Percentiles rank a stretch among this genome's conserved stretches.
phyloP scores from a whole-genome alignment of 2,888 invertebrate species.

The Pammene aurita region DNA sequence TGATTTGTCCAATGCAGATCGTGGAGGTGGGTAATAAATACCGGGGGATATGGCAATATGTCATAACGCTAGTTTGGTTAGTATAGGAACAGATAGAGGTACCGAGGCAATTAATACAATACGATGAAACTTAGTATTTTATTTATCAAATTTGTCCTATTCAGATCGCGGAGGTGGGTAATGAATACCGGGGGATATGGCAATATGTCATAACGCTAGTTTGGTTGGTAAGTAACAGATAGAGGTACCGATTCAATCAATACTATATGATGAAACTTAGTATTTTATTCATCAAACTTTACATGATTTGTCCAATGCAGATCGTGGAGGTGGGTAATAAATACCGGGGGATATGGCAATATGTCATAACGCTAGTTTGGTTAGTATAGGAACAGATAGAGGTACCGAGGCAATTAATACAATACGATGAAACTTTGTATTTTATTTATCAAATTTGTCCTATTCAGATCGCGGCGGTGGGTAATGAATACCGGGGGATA shows the following conservation, averaged over 20 bases:
- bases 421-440: conserved; percentile 57
- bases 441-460: conserved; percentile 63
- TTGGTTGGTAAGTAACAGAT: neutral
- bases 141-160: conserved; percentile 65
- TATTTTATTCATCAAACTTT: too few relatives aligned
- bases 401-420: too few relatives aligned
- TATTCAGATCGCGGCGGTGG: conserved; percentile 56
- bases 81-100: conserved; percentile 29
- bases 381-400: conserved; percentile 31
- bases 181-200: conserved; percentile 24
- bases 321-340: too few relatives aligned
- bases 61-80: too few relatives aligned
- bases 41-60: too few relatives aligned
- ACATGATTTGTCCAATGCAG: too few relatives aligned
- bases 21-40: too few relatives aligned
- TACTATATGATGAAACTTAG: too few relatives aligned
- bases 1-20: conserved; percentile 16
- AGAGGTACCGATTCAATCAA: too few relatives aligned
- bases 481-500: conserved; percentile 31
- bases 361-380: too few relatives aligned
- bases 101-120: too few relatives aligned
- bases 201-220: conserved; percentile 22
- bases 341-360: too few relatives aligned
- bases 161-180: conserved; percentile 52
- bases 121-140: conserved; percentile 58